A percentile compares a stretch with the other conserved stretches of the same genome.
These are phyloP conservation scores for Misgurnus anguillicaudatus DNA, from an alignment of 2,113 vertebrate species.

Conservation along the genomic window DNA sequence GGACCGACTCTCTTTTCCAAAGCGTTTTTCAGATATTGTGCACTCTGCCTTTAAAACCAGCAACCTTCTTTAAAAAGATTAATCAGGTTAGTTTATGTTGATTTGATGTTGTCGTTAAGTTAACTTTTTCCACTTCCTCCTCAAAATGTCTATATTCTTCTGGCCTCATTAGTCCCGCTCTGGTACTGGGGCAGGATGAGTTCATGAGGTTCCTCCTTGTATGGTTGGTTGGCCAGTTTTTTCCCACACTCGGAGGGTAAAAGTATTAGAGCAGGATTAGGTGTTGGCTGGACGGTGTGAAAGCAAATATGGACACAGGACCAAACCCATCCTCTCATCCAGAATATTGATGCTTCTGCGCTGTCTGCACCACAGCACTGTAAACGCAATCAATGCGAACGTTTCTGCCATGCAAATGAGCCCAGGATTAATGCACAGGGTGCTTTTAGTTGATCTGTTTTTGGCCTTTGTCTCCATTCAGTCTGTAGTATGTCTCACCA, in stretches of 20 bases:
- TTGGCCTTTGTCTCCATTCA: not conserved
- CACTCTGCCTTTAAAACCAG: no score
- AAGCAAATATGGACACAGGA: conserved; percentile 2
- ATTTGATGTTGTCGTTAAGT: no score
- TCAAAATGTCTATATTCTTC: not conserved
- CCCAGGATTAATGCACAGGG: conserved; percentile 12
- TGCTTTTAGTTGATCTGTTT: conserved; percentile 14
- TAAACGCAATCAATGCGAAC: conserved; percentile 32
- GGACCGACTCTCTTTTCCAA: no score
- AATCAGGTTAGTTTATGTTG: no score
- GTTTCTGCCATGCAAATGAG: conserved; percentile 27
- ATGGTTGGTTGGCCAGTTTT: not conserved
- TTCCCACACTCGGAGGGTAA: conserved; percentile 36
- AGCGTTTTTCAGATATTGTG: no score
- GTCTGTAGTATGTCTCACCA: not conserved
- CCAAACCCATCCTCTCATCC: conserved; percentile 32
- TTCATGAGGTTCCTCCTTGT: not conserved
- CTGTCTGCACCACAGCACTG: conserved; percentile 20
- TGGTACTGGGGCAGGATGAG: not conserved
- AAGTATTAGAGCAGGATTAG: conserved; percentile 33
- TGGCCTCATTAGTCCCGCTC: conserved; percentile 1
- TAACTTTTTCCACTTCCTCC: no score
- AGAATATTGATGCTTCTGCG: conserved; percentile 39
- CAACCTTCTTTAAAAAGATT: no score
- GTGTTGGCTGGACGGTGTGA: not conserved